Evolutionary conservation across 2,113 vertebrate genomes (phyloP).

Genomic region (Rallus limicola): DNA sequence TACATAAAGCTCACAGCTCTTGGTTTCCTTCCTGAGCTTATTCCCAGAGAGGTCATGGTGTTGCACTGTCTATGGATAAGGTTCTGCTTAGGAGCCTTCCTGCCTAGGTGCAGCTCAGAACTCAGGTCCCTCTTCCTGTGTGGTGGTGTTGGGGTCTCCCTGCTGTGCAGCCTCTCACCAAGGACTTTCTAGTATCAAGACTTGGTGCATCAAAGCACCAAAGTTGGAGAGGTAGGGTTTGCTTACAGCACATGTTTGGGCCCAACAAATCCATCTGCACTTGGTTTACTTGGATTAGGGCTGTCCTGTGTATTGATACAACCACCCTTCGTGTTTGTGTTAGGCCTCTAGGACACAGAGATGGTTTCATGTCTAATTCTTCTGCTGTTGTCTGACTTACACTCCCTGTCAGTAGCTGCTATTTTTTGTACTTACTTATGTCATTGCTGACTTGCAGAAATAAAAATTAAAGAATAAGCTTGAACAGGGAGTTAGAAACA

Average conservation of each 20-base stretch:
- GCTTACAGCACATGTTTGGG: neutral
- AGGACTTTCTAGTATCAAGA: neutral
- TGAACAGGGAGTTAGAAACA: neutral
- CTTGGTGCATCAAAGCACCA: neutral
- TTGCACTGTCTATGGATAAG: neutral
- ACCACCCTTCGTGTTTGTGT: neutral
- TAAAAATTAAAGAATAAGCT: neutral
- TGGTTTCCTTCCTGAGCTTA: neutral
- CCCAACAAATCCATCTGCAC: neutral
- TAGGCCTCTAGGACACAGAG: neutral
- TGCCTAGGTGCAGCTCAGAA: neutral
- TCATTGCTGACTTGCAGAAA: neutral
- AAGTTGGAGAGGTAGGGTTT: neutral
- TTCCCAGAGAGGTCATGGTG: neutral
- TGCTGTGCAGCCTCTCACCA: neutral
- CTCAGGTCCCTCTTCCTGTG: neutral
- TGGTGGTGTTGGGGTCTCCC: neutral
- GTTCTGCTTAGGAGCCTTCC: neutral
- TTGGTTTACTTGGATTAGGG: neutral
- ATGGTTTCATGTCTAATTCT: neutral
- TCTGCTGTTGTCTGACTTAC: neutral
- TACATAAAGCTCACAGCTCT: neutral
- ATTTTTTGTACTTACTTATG: neutral
- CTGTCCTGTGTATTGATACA: neutral
- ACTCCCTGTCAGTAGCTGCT: neutral